Conservation (phyloP, 2,888 invertebrate genomes). For the Athetis lepigone region DNA sequence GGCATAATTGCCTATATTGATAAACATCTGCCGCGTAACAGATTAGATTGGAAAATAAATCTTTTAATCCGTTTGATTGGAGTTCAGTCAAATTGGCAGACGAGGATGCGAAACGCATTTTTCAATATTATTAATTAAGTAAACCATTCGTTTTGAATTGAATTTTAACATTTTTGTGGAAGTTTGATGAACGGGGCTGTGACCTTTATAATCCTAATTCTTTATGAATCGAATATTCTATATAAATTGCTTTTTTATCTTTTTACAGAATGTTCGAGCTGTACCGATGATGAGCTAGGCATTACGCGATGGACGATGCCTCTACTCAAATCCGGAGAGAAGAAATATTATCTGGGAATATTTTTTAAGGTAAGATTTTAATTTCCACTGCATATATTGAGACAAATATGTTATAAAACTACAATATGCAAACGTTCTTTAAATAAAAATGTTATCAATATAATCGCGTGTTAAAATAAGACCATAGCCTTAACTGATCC, state of each 20-base stretch:
- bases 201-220: neutral
- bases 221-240: conserved; percentile 6
- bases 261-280: conserved; percentile 94
- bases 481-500: no score
- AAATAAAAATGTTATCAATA: no score
- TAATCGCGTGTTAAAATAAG: no score
- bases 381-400: no score
- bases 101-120: conserved; percentile 13
- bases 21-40: conserved; percentile 32
- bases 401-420: no score
- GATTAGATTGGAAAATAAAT: conserved; percentile 34
- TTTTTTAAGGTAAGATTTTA: conserved; percentile 98
- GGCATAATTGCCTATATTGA: conserved; percentile 33
- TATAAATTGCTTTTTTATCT: conserved; percentile 9
- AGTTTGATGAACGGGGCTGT: conserved; percentile 2
- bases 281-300: conserved; percentile 93
- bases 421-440: no score
- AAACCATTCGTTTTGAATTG: neutral
- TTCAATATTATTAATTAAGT: conserved; percentile 9
- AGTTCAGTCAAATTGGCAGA: conserved; percentile 22
- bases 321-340: conserved; percentile 95
- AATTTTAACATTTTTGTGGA: neutral
- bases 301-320: conserved; percentile 97
- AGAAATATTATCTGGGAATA: conserved; percentile 97
- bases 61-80: conserved; percentile 41